Evolutionary conservation across 2,113 vertebrate species (phyloP).

Genomic region (Erythrolamprus reginae): DNA sequence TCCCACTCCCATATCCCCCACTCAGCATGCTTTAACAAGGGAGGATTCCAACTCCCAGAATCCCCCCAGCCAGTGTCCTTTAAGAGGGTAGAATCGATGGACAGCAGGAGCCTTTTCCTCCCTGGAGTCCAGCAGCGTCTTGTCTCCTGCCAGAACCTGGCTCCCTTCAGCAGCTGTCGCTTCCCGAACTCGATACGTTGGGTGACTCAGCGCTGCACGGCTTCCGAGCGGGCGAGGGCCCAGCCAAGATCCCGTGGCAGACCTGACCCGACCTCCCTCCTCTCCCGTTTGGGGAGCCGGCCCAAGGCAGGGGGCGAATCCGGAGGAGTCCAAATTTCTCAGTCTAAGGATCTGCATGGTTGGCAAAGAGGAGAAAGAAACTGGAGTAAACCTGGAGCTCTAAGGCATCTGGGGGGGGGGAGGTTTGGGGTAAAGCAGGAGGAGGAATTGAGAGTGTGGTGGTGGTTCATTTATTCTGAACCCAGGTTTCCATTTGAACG

Average conservation of each 20-base stretch:
- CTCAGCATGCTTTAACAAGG: too few species aligned
- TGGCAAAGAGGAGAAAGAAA: not conserved
- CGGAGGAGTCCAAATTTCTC: not conserved
- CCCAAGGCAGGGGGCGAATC: accelerated
- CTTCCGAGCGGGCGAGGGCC: not conserved
- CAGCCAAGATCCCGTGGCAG: not conserved
- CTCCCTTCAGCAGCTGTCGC: not conserved
- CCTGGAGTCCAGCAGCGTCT: not conserved
- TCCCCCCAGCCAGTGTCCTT: too few species aligned
- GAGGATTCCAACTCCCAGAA: too few species aligned
- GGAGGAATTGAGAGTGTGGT: not conserved
- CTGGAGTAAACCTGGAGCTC: too few species aligned
- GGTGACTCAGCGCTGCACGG: not conserved
- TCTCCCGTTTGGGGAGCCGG: not conserved
- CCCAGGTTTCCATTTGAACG: not conserved
- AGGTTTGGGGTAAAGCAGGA: not conserved
- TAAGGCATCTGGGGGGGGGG: too few species aligned
- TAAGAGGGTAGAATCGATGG: too few species aligned
- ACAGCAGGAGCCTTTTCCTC: not conserved
- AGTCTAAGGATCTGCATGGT: not conserved
- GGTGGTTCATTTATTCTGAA: too few species aligned
- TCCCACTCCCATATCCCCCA: too few species aligned
- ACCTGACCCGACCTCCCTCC: not conserved
- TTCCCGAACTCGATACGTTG: not conserved
- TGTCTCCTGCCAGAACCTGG: not conserved